phyloP scores from a whole-genome alignment of 2,797 vertebrate genomes.

The Phrynocephalus guinanensis region DNA sequence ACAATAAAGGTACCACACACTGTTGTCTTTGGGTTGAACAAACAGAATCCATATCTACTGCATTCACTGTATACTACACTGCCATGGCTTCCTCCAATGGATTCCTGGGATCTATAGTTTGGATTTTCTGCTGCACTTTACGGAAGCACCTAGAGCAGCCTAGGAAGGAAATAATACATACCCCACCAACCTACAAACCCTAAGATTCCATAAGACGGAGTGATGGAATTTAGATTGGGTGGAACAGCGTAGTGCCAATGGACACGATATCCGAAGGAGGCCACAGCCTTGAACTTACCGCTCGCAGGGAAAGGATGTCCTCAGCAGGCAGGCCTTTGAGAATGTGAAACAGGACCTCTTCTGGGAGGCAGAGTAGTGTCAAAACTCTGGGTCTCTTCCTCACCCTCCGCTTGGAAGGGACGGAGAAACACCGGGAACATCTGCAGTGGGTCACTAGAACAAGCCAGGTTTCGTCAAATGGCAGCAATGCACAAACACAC shows the following conservation, averaged over 20 bases:
- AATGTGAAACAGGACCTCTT: conserved; percentile 92
- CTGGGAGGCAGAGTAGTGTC: conserved; percentile 88
- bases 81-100: neutral
- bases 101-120: too few species aligned
- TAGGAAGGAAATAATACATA: too few species aligned
- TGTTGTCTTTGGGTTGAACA: too few species aligned
- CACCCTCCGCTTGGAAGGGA: conserved; percentile 86
- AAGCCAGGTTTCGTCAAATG: neutral
- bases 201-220: too few species aligned
- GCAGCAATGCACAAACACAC: neutral
- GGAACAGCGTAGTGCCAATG: neutral
- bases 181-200: too few species aligned
- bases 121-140: too few species aligned
- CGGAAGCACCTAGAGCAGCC: too few species aligned
- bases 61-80: too few species aligned
- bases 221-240: too few species aligned
- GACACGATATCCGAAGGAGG: neutral
- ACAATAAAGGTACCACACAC: too few species aligned
- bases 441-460: conserved; percentile 87
- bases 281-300: conserved; percentile 81
- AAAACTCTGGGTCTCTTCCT: conserved; percentile 84
- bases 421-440: conserved; percentile 92
- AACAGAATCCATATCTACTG: too few species aligned
- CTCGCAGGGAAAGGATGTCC: conserved; percentile 91
- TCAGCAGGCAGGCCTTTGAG: conserved; percentile 91